Base-by-base conservation (phyloP, 2,113 vertebrate species). In the Pithys albifrons region DNA sequence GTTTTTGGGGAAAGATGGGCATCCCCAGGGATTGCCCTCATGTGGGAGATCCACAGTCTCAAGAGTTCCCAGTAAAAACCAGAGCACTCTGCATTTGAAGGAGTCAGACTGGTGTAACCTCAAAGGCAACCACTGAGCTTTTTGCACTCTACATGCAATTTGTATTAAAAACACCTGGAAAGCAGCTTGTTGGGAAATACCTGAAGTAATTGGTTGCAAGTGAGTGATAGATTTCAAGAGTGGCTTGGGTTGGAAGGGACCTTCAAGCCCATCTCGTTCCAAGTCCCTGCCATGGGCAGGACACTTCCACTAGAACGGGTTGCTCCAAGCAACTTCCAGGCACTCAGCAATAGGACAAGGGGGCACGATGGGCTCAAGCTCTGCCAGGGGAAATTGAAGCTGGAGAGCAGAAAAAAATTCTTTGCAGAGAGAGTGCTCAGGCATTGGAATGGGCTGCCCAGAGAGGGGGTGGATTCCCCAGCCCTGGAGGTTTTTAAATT, bases 61-160 rank as follows among this genome's bases (percentile, higher is more conserved):
- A 18, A 6, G 46, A 35, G 39, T 5, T 52, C 41, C 35, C 1
- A 1, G 24, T 29, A 20, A 39, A 79, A 76, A 45, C 0, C 51
- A 52, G 41, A 69, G 25, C 0, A 6, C 3, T 33, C 28, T 52
- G 43, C 9, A 6, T 54, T 49, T 31, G 46, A 23, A 17, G 31
- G 46, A 48, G 27, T 41, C 0, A 0, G 16, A 7, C 59, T 78
- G 0, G 1, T 58, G 33, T 27, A 52, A 9, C 28, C 65, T 57
- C 45, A 52, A 39, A 79, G 41, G 41, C 69, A 75, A 48, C 10
- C 1, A 1, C 8, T 14, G 39, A 65, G 55, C 35, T 14, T 59
- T 86, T 46, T 86, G 46, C 14, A 4, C 55, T 62, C 46, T 33
- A 28, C 7, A 9, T n/a, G 61, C 18, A 43, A 39, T 71, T 86